Conservation (phyloP, 2,888 invertebrate genomes). For the Sphinx pinastri region DNA sequence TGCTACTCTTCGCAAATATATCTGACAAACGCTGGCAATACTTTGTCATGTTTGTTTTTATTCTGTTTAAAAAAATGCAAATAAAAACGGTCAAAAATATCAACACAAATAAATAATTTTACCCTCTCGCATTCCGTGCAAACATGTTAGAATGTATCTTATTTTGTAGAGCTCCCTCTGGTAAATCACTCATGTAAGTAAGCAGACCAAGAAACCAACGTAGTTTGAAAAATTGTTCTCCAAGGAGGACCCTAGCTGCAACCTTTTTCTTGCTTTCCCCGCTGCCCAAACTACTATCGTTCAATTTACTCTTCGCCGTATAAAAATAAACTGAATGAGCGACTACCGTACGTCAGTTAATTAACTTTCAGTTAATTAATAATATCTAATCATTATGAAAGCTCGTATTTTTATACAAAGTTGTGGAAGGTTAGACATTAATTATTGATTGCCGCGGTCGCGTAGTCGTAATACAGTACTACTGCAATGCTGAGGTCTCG, state of each 20-base stretch:
- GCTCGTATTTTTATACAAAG: too few relatives aligned
- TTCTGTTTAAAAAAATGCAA: constrained; percentile 28
- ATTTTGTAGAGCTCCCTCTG: constrained; percentile 41
- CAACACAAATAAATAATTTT: constrained; percentile 21
- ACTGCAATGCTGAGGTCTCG: too few relatives aligned
- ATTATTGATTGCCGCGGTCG: too few relatives aligned
- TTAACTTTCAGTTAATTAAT: background rate
- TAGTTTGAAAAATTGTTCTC: constrained; percentile 75
- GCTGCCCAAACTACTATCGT: constrained; percentile 62
- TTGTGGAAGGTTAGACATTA: too few relatives aligned
- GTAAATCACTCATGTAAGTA: constrained; percentile 69
- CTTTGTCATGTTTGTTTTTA: background rate
- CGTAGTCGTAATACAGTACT: too few relatives aligned
- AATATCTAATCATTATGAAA: background rate
- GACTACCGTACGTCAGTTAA: background rate
- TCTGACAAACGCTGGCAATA: background rate
- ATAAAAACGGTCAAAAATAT: constrained; percentile 3
- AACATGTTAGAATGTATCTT: constrained; percentile 31
- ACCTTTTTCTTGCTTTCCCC: constrained; percentile 59
- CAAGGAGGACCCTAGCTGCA: constrained; percentile 57
- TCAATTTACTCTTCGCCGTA: constrained; percentile 57
- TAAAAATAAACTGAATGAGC: constrained; percentile 12
- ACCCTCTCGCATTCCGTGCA: constrained; percentile 13
- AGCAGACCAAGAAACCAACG: constrained; percentile 63
- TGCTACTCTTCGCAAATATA: too few relatives aligned